Conservation (phyloP, 2,888 invertebrate species). For the Pterobdella sp. region DNA sequence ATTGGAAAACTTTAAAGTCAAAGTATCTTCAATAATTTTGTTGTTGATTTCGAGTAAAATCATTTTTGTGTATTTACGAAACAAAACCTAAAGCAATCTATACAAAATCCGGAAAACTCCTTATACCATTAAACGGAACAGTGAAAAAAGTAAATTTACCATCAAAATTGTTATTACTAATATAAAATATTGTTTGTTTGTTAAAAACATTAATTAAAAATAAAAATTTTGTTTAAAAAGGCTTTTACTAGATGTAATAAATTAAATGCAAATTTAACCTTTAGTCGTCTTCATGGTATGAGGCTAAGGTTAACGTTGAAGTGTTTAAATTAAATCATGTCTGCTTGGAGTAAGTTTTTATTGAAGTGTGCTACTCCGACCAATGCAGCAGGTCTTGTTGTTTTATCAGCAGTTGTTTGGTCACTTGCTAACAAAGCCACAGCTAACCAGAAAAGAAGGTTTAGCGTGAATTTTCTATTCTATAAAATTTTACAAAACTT, state of each 20-base stretch:
- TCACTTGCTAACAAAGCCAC: conserved; percentile 37
- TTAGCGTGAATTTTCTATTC: background rate
- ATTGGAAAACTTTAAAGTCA: conserved; percentile 89
- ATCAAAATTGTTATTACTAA: background rate
- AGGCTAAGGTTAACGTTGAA: background rate
- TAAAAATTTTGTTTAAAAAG: no score
- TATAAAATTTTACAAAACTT: background rate
- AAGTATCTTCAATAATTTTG: conserved; percentile 93
- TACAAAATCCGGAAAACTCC: background rate
- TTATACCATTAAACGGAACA: background rate
- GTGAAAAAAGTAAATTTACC: conserved; percentile 6
- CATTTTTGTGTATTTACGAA: conserved; percentile 43
- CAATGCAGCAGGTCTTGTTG: conserved; percentile 45
- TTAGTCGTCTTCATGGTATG: background rate
- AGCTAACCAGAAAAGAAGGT: conserved; percentile 29
- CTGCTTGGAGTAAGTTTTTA: conserved; percentile 37
- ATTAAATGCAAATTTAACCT: background rate
- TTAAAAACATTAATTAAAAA: no score
- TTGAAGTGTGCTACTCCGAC: conserved; percentile 38
- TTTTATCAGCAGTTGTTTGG: conserved; percentile 41
- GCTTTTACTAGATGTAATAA: no score
- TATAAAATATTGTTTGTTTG: background rate
- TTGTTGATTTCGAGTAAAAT: conserved; percentile 88
- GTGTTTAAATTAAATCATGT: conserved; percentile 30
- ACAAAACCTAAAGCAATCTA: background rate